phyloP scores from a whole-genome alignment of 2,113 vertebrate species.

The Struthidea cinerea region DNA sequence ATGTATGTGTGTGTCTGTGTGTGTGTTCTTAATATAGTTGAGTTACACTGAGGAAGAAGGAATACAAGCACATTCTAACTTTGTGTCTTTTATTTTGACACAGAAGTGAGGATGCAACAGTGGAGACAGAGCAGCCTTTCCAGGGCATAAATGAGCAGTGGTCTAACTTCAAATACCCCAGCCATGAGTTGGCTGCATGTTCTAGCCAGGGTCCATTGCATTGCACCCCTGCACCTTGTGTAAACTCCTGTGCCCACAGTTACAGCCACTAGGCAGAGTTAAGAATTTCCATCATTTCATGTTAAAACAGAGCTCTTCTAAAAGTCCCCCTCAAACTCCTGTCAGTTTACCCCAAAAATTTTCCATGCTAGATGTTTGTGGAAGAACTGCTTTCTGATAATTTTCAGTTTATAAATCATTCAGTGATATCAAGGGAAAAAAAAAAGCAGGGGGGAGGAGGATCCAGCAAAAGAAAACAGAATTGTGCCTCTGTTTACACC shows the following conservation, averaged over 20 bases:
- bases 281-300: neutral
- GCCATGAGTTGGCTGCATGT: accelerated
- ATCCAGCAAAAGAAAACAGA: neutral
- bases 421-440: neutral
- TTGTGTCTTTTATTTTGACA: neutral
- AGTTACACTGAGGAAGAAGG: neutral
- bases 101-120: neutral
- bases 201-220: neutral
- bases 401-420: neutral
- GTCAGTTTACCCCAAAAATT: neutral
- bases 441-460: neutral
- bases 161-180: neutral
- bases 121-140: neutral
- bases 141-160: neutral
- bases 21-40: neutral
- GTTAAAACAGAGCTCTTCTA: neutral
- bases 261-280: neutral
- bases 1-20: neutral
- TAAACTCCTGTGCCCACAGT: neutral
- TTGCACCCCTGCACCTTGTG: neutral
- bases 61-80: neutral
- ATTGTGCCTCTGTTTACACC: neutral
- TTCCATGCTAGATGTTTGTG: neutral
- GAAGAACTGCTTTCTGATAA: neutral
- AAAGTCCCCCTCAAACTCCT: neutral